phyloP scores from a whole-genome alignment of 37 sponge, comb jelly and placozoan genomes.

The Cliona cf. orientalis region DNA sequence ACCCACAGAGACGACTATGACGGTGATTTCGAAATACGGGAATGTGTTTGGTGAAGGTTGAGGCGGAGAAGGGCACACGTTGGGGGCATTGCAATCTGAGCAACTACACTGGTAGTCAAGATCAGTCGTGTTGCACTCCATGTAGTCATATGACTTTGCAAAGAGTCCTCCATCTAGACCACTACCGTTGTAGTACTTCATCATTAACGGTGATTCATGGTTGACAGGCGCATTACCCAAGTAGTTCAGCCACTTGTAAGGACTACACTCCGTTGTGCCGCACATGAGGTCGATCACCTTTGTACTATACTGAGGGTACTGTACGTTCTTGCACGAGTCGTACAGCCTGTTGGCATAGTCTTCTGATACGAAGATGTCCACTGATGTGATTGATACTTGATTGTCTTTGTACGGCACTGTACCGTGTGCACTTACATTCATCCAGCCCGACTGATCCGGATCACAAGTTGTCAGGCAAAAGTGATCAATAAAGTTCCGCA shows the following conservation, averaged over 20 bases:
- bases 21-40: background rate
- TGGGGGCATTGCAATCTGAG: slow-evolving; percentile 54
- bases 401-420: background rate
- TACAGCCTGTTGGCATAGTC: slow-evolving; percentile 65
- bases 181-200: slow-evolving; percentile 35
- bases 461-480: slow-evolving; percentile 91
- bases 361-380: slow-evolving; percentile 20
- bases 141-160: background rate
- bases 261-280: slow-evolving; percentile 75
- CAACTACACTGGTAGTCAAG: slow-evolving; percentile 57
- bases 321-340: slow-evolving; percentile 81
- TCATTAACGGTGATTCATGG: slow-evolving; percentile 64
- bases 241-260: slow-evolving; percentile 59
- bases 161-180: background rate
- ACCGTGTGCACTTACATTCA: slow-evolving; percentile 29
- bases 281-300: slow-evolving; percentile 78
- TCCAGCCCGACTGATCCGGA: slow-evolving; percentile 76
- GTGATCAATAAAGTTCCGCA: slow-evolving; percentile 77
- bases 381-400: background rate
- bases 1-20: slow-evolving; percentile 28
- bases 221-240: slow-evolving; percentile 61
- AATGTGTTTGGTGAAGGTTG: background rate
- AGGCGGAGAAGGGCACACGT: slow-evolving; percentile 47
- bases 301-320: slow-evolving; percentile 61
- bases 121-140: background rate